phyloP scores from a whole-genome alignment of 2,888 invertebrate species.

The Allolobophora icterica region DNA sequence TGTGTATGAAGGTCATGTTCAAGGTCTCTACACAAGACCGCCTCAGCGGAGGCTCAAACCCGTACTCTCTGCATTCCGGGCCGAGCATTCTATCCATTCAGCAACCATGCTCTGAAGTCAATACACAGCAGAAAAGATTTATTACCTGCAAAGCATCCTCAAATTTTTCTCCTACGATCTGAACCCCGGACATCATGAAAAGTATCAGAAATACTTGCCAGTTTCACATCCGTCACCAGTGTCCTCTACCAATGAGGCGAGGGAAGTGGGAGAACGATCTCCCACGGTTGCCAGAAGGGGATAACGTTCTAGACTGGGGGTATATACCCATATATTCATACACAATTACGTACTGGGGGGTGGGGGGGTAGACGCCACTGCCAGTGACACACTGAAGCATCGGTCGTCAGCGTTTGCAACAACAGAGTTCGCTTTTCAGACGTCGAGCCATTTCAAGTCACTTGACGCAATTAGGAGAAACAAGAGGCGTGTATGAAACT shows the following conservation, averaged over 20 bases:
- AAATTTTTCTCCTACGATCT: background rate
- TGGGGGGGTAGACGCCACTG: too few species aligned
- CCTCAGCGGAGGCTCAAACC: too few species aligned
- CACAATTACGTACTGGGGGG: too few species aligned
- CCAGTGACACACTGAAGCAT: background rate
- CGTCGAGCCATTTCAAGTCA: background rate
- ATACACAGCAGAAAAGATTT: background rate
- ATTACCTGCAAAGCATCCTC: background rate
- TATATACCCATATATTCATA: too few species aligned
- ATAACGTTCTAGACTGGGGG: too few species aligned
- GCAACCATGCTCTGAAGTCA: background rate
- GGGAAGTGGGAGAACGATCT: too few species aligned
- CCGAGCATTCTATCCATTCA: too few species aligned
- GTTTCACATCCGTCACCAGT: background rate
- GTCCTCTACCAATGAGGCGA: too few species aligned
- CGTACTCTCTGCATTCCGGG: too few species aligned
- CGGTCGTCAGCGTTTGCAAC: background rate
- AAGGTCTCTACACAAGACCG: too few species aligned
- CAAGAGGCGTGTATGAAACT: background rate
- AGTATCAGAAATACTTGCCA: background rate
- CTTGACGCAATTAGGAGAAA: slow-evolving; percentile 1
- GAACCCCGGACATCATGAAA: background rate
- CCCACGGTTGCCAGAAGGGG: too few species aligned
- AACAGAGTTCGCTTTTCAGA: background rate
- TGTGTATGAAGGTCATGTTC: too few species aligned